phyloP scores from a whole-genome alignment of 1,140 invertebrate genomes.

The Anoplophora glabripennis region DNA sequence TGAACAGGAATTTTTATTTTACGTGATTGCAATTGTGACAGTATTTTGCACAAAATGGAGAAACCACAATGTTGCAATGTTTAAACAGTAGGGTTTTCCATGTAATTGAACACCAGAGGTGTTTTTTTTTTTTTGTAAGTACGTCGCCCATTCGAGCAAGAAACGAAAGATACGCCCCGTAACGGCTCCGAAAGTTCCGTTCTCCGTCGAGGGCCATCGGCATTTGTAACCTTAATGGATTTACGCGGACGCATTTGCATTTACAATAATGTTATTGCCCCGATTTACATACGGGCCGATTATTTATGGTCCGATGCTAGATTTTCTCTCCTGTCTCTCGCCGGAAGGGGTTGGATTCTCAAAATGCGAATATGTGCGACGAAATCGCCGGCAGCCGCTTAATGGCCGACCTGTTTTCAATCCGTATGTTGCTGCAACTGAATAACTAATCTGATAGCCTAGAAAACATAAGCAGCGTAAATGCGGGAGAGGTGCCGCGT shows the following conservation, averaged over 20 bases:
- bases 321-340: slow-evolving; percentile 17
- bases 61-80: too few species aligned
- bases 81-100: too few species aligned
- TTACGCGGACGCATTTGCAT: slow-evolving; percentile 29
- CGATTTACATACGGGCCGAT: slow-evolving; percentile 32
- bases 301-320: slow-evolving; percentile 27
- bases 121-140: too few species aligned
- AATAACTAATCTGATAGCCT: too few species aligned
- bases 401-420: background rate
- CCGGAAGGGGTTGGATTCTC: background rate
- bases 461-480: too few species aligned
- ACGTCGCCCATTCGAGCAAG: background rate
- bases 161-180: background rate
- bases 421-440: too few species aligned
- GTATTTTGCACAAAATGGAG: too few species aligned
- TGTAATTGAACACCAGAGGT: too few species aligned
- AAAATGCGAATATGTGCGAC: background rate
- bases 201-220: slow-evolving; percentile 5
- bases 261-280: slow-evolving; percentile 39
- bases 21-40: too few species aligned
- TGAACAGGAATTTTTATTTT: too few species aligned
- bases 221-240: slow-evolving; percentile 31
- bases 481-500: too few species aligned
- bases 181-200: background rate
- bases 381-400: background rate